Percentiles rank a stretch among this genome's conserved stretches.
Conservation (phyloP, 2,113 vertebrate genomes). For the Accipiter cooperii region DNA sequence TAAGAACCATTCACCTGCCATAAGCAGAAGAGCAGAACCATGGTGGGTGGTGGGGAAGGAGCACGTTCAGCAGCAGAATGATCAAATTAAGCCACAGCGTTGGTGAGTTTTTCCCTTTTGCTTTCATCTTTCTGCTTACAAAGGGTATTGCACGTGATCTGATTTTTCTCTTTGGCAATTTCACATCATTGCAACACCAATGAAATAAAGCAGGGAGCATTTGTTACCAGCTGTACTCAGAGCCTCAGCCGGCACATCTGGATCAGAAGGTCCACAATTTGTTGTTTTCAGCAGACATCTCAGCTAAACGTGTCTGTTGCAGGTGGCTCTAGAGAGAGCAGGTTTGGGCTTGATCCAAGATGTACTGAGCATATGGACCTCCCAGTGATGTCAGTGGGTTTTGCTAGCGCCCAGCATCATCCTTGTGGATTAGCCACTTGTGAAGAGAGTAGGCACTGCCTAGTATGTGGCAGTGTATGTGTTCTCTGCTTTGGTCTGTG, state of each 20-base stretch:
- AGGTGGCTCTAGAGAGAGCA: not conserved
- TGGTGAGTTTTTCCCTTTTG: not conserved
- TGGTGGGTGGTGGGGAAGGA: not conserved
- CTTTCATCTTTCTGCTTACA: not conserved
- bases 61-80: not conserved
- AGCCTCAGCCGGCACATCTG: not conserved
- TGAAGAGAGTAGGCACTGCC: not conserved
- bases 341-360: not conserved
- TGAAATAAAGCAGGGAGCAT: not conserved
- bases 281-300: slow-evolving; percentile 13
- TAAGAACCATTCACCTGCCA: not conserved
- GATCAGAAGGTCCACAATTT: not conserved
- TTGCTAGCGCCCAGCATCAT: not conserved
- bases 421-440: not conserved
- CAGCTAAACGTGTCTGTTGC: not conserved
- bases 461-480: rapidly evolving
- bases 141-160: not conserved
- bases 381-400: not conserved
- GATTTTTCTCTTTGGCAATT: not conserved
- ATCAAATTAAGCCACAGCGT: not conserved
- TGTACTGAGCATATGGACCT: not conserved
- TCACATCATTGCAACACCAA: not conserved
- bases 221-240: not conserved
- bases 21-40: not conserved
- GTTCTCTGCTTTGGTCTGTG: not conserved